These are phyloP conservation scores for Turritopsis dohrnii DNA, from an alignment of 30 jellyfish, hydroid and myxozoan genomes.

Conservation along the genomic window DNA sequence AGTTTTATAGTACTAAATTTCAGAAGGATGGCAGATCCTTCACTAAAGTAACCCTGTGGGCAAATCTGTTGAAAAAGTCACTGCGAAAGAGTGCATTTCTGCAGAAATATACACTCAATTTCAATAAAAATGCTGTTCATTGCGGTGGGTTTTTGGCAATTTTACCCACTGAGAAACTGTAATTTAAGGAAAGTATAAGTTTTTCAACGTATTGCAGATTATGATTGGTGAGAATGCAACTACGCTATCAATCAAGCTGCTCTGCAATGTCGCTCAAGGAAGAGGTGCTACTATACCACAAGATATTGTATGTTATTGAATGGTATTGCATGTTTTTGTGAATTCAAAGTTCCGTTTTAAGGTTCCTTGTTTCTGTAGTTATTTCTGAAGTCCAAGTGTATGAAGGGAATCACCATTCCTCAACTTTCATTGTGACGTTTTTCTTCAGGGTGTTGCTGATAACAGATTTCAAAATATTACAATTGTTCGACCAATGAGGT, in stretches of 20 bases:
- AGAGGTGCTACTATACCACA: slow-evolving; percentile 72
- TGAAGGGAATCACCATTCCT: background rate
- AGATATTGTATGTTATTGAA: slow-evolving; percentile 58
- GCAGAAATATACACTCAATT: too few species aligned
- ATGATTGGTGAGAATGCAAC: slow-evolving; percentile 82
- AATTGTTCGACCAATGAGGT: slow-evolving; percentile 63
- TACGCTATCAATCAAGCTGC: slow-evolving; percentile 58
- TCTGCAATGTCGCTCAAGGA: slow-evolving; percentile 70
- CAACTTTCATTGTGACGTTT: background rate
- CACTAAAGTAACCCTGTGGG: too few species aligned
- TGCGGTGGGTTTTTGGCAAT: too few species aligned
- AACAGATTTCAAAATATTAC: slow-evolving; percentile 38
- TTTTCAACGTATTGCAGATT: slow-evolving; percentile 30
- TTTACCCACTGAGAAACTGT: background rate
- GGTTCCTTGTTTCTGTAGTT: background rate
- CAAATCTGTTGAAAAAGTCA: too few species aligned
- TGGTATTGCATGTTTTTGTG: background rate
- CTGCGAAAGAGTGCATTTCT: too few species aligned
- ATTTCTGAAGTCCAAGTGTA: too few species aligned
- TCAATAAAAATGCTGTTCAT: too few species aligned
- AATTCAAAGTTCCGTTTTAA: too few species aligned
- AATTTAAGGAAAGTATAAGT: background rate
- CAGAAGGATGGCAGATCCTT: too few species aligned
- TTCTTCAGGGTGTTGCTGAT: slow-evolving; percentile 64
- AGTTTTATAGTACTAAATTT: too few species aligned